Percentiles rank a stretch among this genome's conserved stretches.
Conservation (phyloP, 2,797 vertebrate species). For the Botia almorhae region DNA sequence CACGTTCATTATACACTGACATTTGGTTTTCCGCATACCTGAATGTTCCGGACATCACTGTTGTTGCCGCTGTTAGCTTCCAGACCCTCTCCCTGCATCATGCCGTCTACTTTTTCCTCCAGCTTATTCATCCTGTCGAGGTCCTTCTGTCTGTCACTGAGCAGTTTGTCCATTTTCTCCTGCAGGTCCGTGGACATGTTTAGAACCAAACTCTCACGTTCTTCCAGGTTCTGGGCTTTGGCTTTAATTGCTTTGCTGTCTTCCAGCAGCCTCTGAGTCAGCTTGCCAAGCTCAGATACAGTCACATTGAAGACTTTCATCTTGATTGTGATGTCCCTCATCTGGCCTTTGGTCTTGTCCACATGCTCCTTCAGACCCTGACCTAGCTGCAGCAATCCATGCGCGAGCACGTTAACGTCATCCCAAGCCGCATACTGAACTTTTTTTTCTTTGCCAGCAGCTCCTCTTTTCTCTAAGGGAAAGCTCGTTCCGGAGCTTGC, state of each 20-base stretch:
- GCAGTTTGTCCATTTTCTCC: slow-evolving; percentile 79
- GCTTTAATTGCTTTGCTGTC: slow-evolving; percentile 73
- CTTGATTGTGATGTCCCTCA: slow-evolving; percentile 83
- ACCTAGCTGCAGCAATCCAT: slow-evolving; percentile 93
- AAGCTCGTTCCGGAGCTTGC: slow-evolving; percentile 67
- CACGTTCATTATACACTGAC: not conserved
- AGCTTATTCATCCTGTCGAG: slow-evolving; percentile 76
- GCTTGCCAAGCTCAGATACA: slow-evolving; percentile 75
- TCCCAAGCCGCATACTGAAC: slow-evolving; percentile 89
- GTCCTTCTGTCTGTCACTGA: slow-evolving; percentile 74
- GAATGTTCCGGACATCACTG: slow-evolving; percentile 77
- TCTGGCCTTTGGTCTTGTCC: slow-evolving; percentile 88
- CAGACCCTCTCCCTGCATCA: slow-evolving; percentile 70
- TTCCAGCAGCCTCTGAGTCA: slow-evolving; percentile 70
- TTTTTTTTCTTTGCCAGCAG: slow-evolving; percentile 75
- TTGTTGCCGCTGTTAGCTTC: slow-evolving; percentile 70
- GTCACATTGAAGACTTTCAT: slow-evolving; percentile 82
- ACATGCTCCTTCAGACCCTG: slow-evolving; percentile 94
- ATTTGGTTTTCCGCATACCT: slow-evolving; percentile 73
- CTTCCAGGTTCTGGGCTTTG: slow-evolving; percentile 71
- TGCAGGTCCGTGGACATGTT: slow-evolving; percentile 78
- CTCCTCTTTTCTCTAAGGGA: slow-evolving; percentile 72
- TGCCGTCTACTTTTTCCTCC: slow-evolving; percentile 78
- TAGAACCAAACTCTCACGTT: slow-evolving; percentile 71
- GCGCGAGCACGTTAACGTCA: slow-evolving; percentile 92